Base-by-base conservation (phyloP, 1,140 invertebrate genomes). In the Trichonephila clavata region DNA sequence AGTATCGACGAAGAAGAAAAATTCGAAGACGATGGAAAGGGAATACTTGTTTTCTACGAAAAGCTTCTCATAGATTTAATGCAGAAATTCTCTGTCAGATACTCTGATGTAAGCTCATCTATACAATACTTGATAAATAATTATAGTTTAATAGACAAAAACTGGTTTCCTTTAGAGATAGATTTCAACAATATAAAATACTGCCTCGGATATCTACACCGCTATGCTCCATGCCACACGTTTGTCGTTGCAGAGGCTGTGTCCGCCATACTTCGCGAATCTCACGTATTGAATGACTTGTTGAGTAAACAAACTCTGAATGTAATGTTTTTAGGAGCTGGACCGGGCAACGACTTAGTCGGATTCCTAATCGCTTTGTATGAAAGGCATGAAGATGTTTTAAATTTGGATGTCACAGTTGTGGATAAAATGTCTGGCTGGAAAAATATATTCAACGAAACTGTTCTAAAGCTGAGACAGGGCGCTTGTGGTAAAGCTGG, bases 371-470 rank as follows among this genome's bases (percentile, higher is more conserved):
- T n/a, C 20, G 89, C 89, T 5, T 60, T 90, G 16, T 61, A 81
- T 21, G 89, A 71, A 2, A 60, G 43, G 8, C 71, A 81, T 32
- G 71, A 61, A 57, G 24, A 39, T 1, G 13, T 90, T 3, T 18
- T n/a, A 3, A 50, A 21, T 5, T 20, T 90, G 68, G 89, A 90
- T 61, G 7, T 90, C 0, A 60, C 77, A 0, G 50, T 80, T 7
- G 68, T 90, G n/a, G 89, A 90, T 16, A 90, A 81, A 39, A 43
- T 39, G 77, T 21, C 24, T 13, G 89, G 68, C 1, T 90, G 89
- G 89, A 21, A 81, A 32, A 50, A 39, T 4, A 16, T 90, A 10
- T 87, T 87, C 27, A 14, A 21, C 10, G 83, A 59, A 59, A 84
- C 57, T 8, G 24, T 84, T 16, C 27, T 18, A 39, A 39, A 32